Conservation (phyloP, 2,797 vertebrate genomes). For the Cuniculus paca region DNA sequence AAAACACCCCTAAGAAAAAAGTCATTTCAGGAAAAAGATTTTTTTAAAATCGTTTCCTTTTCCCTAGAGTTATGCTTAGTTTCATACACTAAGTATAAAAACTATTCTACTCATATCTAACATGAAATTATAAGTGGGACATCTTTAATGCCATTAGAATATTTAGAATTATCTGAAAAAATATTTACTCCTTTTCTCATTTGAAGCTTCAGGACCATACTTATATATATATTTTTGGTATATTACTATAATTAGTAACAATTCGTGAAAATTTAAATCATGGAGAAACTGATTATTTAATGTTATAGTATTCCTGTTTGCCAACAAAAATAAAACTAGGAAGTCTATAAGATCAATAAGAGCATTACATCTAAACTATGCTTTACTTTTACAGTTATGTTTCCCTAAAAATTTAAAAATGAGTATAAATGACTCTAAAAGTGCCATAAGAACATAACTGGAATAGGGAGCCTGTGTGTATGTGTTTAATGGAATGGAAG, state of each 20-base stretch:
- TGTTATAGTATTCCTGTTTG: constrained; percentile 46
- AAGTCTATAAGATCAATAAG: constrained; percentile 2
- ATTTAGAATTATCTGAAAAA: constrained; percentile 55
- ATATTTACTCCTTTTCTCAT: background rate
- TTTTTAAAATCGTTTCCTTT: constrained; percentile 42
- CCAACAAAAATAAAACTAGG: constrained; percentile 61
- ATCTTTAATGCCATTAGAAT: constrained; percentile 25
- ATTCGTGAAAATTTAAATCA: constrained; percentile 54
- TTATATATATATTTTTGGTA: background rate
- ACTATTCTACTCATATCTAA: constrained; percentile 46
- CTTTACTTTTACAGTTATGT: background rate
- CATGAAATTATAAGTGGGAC: constrained; percentile 42
- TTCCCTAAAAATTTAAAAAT: constrained; percentile 28
- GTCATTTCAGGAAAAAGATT: constrained; percentile 27
- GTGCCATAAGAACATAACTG: background rate
- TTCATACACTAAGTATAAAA: constrained; percentile 53
- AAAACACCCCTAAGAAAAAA: constrained; percentile 54
- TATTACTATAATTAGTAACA: background rate
- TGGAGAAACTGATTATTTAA: constrained; percentile 32
- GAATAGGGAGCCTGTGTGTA: background rate
- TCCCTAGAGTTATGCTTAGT: constrained; percentile 44
- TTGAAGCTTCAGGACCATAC: constrained; percentile 58
- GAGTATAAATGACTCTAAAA: background rate
- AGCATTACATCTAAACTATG: constrained; percentile 6
- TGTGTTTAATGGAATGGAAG: background rate